phyloP scores from a whole-genome alignment of 2,797 vertebrate genomes.

The Falco novaeseelandiae region DNA sequence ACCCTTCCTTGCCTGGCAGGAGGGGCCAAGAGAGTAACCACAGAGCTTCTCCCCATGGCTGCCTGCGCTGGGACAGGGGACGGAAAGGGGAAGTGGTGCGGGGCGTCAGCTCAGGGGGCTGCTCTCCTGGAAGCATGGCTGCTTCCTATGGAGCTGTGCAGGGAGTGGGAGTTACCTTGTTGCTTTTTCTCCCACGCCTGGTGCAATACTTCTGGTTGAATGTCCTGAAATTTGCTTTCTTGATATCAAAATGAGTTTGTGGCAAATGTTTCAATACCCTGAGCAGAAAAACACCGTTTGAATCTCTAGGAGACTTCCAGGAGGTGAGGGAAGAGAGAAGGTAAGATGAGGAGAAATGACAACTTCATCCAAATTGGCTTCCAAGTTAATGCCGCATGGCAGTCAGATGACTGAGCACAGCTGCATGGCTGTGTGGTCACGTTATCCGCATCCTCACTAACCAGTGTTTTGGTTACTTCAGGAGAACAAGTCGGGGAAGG shows the following conservation, averaged over 20 bases:
- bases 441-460: background rate
- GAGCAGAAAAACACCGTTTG: background rate
- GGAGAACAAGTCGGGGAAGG: background rate
- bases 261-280: background rate
- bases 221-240: background rate
- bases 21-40: background rate
- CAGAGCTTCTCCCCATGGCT: background rate
- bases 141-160: background rate
- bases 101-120: background rate
- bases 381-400: background rate
- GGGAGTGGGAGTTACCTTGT: background rate
- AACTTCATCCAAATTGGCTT: background rate
- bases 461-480: background rate
- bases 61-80: background rate
- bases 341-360: background rate
- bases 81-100: conserved; percentile 17
- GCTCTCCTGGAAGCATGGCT: background rate
- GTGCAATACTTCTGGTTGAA: background rate
- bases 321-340: background rate
- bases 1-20: background rate
- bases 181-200: background rate
- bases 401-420: conserved; percentile 1
- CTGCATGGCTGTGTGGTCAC: background rate
- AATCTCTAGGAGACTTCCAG: background rate
- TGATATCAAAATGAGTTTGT: background rate